Base-by-base conservation (phyloP, 2,888 invertebrate genomes). In the Caenorhabditis panamensis region DNA sequence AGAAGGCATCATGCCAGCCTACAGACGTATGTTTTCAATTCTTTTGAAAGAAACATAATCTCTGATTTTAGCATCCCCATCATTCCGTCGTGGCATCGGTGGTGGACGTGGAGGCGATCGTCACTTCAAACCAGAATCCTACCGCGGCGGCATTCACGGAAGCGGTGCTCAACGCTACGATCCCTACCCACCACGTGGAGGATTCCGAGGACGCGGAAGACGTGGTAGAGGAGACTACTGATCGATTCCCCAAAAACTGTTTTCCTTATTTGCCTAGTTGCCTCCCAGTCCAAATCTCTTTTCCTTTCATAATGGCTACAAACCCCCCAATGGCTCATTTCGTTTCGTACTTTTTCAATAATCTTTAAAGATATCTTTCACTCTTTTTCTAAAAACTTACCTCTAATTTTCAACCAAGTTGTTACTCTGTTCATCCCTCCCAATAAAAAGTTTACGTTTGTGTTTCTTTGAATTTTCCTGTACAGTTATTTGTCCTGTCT, bases 121-220 rank as follows among this genome's bases (percentile, higher is more conserved):
- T 13, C 37, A 56, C 1, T 67, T 54, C 22, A 73, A 75, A 58
- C 73, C 82, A 18, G 76, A 76, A 0, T 59, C 47, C 4, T 75
- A 64, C 20, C 41, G 56, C 11, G 73, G 71, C 11, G 75, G 79
- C 28, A 9, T 64, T 1, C 58, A 66, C 28, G 68, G 77, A 22
- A 41, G 59, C 36, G 58, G 77, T 1, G 53, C 54, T n/a, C 67
- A 67, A 24, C 63, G 71, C 31, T 73, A 24, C 28, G 36, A 0
- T 20, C 73, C 73, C 16, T 73, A 73, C 16, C 28, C 73, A 5
- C n/a, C 37, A n/a, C 59, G 73, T 22, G 73, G 69, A 5, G 63
- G 64, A 64, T 82, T 77, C 59, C 73, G 77, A 0, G 71, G 63
- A 18, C 56, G 76, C 22, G 81, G 80, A 20, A 66, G 81, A 71